These are phyloP conservation scores for Glaucomys volans DNA, from an alignment of 2,113 vertebrate species.

Conservation along the genomic window DNA sequence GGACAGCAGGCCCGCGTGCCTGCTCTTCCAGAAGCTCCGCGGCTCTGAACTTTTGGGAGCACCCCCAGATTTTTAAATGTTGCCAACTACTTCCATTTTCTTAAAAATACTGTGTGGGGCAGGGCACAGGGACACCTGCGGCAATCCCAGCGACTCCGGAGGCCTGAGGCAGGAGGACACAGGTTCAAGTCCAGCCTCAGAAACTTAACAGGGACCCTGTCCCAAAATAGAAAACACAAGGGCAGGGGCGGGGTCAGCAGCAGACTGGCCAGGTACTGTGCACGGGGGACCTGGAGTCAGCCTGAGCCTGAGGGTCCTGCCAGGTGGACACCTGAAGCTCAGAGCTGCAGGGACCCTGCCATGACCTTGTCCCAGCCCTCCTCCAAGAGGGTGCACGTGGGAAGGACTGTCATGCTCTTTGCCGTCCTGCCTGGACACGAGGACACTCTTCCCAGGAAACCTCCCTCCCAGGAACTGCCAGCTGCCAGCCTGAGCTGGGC, in stretches of 20 bases:
- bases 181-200: no score
- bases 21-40: neutral
- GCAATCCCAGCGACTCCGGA: no score
- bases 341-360: neutral
- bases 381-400: accelerated
- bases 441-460: neutral
- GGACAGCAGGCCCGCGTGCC: accelerated
- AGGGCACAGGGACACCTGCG: no score
- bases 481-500: neutral
- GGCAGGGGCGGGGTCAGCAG: no score
- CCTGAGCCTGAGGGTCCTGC: neutral
- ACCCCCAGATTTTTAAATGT: neutral
- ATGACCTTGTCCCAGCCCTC: neutral
- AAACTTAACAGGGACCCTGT: no score
- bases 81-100: neutral
- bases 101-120: neutral
- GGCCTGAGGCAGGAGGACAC: no score
- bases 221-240: no score
- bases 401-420: neutral
- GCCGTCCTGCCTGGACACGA: neutral
- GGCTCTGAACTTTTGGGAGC: neutral
- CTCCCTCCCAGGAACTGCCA: neutral
- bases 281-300: no score
- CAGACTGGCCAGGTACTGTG: no score
- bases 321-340: no score